phyloP scores from a whole-genome alignment of 2,888 invertebrate genomes.

The Polydrusus tereticollis region DNA sequence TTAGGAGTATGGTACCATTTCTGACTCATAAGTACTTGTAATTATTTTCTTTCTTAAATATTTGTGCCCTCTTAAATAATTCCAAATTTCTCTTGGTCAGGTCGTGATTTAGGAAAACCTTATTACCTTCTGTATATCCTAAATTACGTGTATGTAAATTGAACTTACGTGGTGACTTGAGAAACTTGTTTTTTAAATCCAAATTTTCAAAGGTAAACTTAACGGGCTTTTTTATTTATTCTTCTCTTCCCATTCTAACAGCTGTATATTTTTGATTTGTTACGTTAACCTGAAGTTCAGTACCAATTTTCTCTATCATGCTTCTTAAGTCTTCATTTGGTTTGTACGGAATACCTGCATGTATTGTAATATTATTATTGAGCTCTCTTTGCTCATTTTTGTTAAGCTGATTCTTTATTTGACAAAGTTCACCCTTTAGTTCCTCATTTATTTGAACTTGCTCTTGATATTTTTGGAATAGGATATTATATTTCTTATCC shows the following conservation, averaged over 20 bases:
- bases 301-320: neutral
- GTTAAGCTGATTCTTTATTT: slow-evolving; percentile 18
- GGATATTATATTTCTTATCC: neutral
- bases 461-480: slow-evolving; percentile 18
- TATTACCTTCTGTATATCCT: neutral
- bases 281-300: neutral
- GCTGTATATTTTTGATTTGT: neutral
- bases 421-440: neutral
- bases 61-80: too few relatives aligned
- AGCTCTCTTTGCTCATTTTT: too few relatives aligned
- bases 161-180: neutral
- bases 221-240: neutral
- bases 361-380: slow-evolving; percentile 2
- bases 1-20: too few relatives aligned
- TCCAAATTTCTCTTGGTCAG: too few relatives aligned
- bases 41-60: too few relatives aligned
- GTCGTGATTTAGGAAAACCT: neutral
- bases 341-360: slow-evolving; percentile 4
- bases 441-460: slow-evolving; percentile 16
- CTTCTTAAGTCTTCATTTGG: neutral
- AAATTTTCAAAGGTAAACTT: neutral
- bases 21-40: too few relatives aligned
- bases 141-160: neutral
- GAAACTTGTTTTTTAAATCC: neutral
- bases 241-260: neutral